phyloP scores from a whole-genome alignment of 2,888 invertebrate species.

The Bembecia ichneumoniformis region DNA sequence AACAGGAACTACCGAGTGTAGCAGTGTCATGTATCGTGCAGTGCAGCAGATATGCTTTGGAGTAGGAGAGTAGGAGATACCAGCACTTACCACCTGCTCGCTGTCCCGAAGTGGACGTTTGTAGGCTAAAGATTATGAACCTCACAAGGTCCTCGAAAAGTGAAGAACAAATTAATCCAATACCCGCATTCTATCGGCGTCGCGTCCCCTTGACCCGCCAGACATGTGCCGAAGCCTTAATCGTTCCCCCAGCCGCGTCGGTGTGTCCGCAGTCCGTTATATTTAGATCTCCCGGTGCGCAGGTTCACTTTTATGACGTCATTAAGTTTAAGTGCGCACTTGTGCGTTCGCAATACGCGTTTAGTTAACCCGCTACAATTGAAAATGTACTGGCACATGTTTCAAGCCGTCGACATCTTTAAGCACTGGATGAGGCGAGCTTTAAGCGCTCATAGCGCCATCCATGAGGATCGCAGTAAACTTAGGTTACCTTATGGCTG shows the following conservation, averaged over 20 bases:
- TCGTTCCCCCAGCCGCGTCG: neutral
- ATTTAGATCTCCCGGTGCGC: neutral
- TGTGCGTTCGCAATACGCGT: neutral
- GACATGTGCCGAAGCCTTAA: neutral
- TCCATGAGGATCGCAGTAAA: too few relatives aligned
- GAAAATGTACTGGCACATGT: conserved; percentile 2
- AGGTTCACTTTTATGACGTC: neutral
- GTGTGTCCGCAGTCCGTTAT: neutral
- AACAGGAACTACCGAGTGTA: too few relatives aligned
- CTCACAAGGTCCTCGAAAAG: too few relatives aligned
- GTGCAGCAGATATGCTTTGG: too few relatives aligned
- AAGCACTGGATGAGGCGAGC: neutral
- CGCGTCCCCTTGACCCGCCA: neutral
- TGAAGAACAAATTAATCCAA: too few relatives aligned
- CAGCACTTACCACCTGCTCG: too few relatives aligned
- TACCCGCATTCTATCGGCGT: too few relatives aligned
- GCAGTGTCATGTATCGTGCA: too few relatives aligned
- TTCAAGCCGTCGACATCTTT: neutral
- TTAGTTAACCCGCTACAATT: conserved; percentile 2
- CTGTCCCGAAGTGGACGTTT: too few relatives aligned
- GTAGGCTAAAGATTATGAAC: too few relatives aligned
- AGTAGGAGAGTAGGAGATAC: too few relatives aligned
- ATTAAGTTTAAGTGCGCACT: conserved; percentile 5
- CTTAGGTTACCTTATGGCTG: neutral
- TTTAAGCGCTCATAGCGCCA: neutral